These are phyloP conservation scores for Aradophagus sp. DNA, from an alignment of 1,140 invertebrate genomes.

Conservation along the genomic window DNA sequence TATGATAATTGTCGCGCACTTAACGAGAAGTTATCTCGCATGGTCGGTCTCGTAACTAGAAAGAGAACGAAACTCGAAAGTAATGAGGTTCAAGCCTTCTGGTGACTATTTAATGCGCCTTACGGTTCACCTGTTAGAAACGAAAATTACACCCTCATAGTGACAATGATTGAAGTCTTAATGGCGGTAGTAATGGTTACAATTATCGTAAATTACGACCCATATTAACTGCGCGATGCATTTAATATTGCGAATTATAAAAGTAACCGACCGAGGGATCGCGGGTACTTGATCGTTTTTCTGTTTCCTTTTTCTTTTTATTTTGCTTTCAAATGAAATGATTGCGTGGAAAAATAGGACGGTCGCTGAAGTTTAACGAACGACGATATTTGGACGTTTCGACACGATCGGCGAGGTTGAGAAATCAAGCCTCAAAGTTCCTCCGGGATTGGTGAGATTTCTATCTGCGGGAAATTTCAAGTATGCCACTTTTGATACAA, in stretches of 20 bases:
- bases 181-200: slow-evolving; percentile 51
- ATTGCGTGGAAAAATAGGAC: too few relatives aligned
- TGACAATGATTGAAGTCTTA: slow-evolving; percentile 59
- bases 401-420: too few relatives aligned
- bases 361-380: too few relatives aligned
- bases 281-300: too few relatives aligned
- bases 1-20: slow-evolving; percentile 68
- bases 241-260: slow-evolving; percentile 40
- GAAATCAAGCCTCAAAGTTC: too few relatives aligned
- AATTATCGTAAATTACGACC: slow-evolving; percentile 53
- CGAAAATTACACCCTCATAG: slow-evolving; percentile 56
- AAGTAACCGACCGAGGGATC: too few relatives aligned
- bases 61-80: slow-evolving; percentile 52
- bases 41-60: slow-evolving; percentile 62
- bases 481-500: too few relatives aligned
- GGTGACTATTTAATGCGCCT: slow-evolving; percentile 56
- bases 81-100: slow-evolving; percentile 56
- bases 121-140: slow-evolving; percentile 54
- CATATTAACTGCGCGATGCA: slow-evolving; percentile 37
- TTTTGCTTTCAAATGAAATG: too few relatives aligned
- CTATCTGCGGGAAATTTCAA: too few relatives aligned
- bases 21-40: slow-evolving; percentile 58
- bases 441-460: too few relatives aligned
- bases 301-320: too few relatives aligned
- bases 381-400: too few relatives aligned